A percentile compares a stretch with the other conserved stretches of the same genome.
Evolutionary conservation across 2,888 invertebrate species (phyloP).

Genomic region (Corythucha ciliata): DNA sequence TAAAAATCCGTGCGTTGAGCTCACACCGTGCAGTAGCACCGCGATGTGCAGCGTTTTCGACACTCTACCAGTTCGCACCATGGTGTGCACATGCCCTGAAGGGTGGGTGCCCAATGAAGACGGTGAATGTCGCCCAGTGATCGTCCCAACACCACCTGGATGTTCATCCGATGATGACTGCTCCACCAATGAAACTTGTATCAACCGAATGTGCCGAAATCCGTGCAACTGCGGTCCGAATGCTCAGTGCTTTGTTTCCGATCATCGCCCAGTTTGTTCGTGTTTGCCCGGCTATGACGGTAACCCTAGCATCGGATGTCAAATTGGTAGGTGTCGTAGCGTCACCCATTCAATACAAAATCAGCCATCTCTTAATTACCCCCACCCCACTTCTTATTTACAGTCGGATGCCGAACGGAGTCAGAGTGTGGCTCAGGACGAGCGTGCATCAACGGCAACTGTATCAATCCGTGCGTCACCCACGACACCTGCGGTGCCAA

Average conservation of each 20-base stretch:
- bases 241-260: conserved; percentile 68
- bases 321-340: conserved; percentile 43
- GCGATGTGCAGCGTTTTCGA: conserved; percentile 74
- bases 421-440: conserved; percentile 74
- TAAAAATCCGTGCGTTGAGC: conserved; percentile 61
- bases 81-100: conserved; percentile 80
- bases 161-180: conserved; percentile 75
- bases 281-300: conserved; percentile 78
- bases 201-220: conserved; percentile 74
- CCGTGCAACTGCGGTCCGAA: conserved; percentile 82
- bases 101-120: conserved; percentile 71
- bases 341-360: not conserved
- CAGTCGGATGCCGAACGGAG: conserved; percentile 69
- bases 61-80: conserved; percentile 74
- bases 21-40: conserved; percentile 53
- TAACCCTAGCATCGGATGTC: conserved; percentile 72
- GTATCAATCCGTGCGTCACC: conserved; percentile 74
- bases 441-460: conserved; percentile 75
- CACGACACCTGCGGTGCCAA: conserved; percentile 71
- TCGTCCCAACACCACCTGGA: conserved; percentile 53
- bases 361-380: too few species aligned
- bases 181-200: conserved; percentile 65
- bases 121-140: conserved; percentile 56
- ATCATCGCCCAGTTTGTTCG: conserved; percentile 78
- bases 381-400: too few species aligned